phyloP scores from a whole-genome alignment of 2,113 vertebrate genomes.

The Lepidothrix coronata region DNA sequence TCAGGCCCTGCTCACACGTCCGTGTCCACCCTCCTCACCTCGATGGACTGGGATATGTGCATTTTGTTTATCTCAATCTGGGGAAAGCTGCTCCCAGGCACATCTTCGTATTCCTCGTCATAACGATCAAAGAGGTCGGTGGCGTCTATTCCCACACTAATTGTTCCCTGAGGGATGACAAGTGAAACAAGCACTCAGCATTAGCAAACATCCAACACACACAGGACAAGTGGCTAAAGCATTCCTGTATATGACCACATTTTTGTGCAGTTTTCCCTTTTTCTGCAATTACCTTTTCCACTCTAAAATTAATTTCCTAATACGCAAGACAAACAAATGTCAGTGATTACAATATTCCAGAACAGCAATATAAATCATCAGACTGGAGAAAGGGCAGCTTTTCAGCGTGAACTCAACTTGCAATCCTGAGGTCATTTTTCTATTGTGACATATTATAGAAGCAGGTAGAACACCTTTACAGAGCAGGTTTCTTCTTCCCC shows the following conservation, averaged over 20 bases:
- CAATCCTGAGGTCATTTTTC: not conserved
- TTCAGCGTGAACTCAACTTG: not conserved
- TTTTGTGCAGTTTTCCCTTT: not conserved
- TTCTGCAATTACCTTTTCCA: not conserved
- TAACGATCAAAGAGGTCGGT: constrained; percentile 97
- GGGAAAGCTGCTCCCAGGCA: constrained; percentile 82
- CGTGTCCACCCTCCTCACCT: constrained; percentile 71
- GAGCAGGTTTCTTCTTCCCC: not conserved
- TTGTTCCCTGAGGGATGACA: constrained; percentile 83
- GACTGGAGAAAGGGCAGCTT: not conserved
- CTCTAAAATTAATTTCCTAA: not conserved
- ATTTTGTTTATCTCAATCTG: constrained; percentile 97
- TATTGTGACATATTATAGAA: not conserved
- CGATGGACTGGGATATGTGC: constrained; percentile 99
- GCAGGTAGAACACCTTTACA: not conserved
- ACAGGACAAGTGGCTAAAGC: not conserved
- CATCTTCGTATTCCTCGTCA: constrained; percentile 92
- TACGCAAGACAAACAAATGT: not conserved
- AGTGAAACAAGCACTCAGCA: not conserved
- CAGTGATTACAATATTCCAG: not conserved
- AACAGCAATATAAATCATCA: not conserved
- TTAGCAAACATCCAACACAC: not conserved
- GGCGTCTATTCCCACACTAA: constrained; percentile 95
- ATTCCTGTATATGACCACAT: rapidly evolving
- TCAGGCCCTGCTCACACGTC: not conserved